Conservation (phyloP, 2,888 invertebrate genomes). For the Hyposoter dolosus region DNA sequence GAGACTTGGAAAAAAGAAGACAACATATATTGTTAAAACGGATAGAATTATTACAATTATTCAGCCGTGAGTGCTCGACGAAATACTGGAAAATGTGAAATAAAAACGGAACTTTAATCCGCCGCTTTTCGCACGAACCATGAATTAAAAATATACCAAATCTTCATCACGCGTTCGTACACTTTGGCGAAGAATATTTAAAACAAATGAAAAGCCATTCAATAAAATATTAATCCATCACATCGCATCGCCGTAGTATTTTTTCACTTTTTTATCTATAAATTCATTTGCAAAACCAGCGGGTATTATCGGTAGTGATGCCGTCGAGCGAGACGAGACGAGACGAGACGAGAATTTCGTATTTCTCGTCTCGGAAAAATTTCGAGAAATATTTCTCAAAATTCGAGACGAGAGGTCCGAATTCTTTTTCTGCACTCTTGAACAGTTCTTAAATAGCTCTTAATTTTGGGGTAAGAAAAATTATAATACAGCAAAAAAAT, state of each 20-base stretch:
- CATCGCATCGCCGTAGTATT: not conserved
- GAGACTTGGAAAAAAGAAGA: constrained; percentile 32
- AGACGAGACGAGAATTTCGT: too few relatives aligned
- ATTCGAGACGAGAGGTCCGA: too few relatives aligned
- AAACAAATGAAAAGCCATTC: constrained; percentile 23
- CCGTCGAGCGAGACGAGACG: too few relatives aligned
- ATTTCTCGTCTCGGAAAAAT: too few relatives aligned
- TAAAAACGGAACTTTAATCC: constrained; percentile 52
- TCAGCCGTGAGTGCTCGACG: constrained; percentile 52
- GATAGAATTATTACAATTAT: constrained; percentile 58
- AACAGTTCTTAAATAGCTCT: too few relatives aligned
- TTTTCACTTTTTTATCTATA: not conserved
- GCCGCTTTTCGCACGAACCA: constrained; percentile 9
- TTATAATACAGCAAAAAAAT: too few relatives aligned
- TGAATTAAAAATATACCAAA: constrained; percentile 27
- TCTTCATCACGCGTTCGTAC: not conserved
- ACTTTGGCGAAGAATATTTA: constrained; percentile 20
- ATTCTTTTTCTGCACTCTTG: too few relatives aligned
- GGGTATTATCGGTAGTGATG: not conserved
- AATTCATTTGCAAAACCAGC: not conserved
- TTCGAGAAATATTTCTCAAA: too few relatives aligned
- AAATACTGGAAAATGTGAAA: constrained; percentile 51
- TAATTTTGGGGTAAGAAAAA: too few relatives aligned
- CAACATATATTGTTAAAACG: constrained; percentile 1
- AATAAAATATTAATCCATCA: constrained; percentile 44